A percentile compares a stretch with the other conserved stretches of the same genome.
These are phyloP conservation scores for Macrocentrus cingulum DNA, from an alignment of 1,140 invertebrate genomes.

Conservation along the genomic window DNA sequence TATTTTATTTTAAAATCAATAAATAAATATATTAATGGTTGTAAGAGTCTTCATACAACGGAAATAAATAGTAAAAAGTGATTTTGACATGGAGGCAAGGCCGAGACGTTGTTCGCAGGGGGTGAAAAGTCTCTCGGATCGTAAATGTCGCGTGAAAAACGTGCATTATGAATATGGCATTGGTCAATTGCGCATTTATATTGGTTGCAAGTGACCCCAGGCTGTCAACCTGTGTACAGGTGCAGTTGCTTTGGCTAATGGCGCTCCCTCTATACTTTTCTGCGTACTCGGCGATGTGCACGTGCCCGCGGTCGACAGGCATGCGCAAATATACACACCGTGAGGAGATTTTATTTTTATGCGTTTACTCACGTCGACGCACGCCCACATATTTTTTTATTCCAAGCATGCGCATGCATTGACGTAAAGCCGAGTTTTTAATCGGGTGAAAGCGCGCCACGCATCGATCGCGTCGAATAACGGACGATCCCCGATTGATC, in stretches of 20 bases:
- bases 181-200: slow-evolving; percentile 32
- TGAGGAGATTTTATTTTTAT: background rate
- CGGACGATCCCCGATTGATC: slow-evolving; percentile 18
- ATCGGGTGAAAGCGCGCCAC: slow-evolving; percentile 8
- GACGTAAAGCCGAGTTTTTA: background rate
- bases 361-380: slow-evolving; percentile 7
- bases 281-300: background rate
- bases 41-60: background rate
- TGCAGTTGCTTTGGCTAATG: background rate
- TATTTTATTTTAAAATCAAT: background rate
- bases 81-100: no score
- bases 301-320: background rate
- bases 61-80: slow-evolving; percentile 1
- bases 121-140: slow-evolving; percentile 27
- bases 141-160: slow-evolving; percentile 42
- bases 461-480: slow-evolving; percentile 9
- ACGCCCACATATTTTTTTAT: slow-evolving; percentile 16
- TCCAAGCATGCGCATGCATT: background rate
- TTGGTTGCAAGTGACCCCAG: slow-evolving; percentile 33
- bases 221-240: slow-evolving; percentile 36
- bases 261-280: background rate
- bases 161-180: slow-evolving; percentile 42
- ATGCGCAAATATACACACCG: background rate
- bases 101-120: background rate
- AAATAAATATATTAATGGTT: background rate